Evolutionary conservation across 2,797 vertebrate genomes (phyloP).

Genomic region (Gymnodraco acuticeps): DNA sequence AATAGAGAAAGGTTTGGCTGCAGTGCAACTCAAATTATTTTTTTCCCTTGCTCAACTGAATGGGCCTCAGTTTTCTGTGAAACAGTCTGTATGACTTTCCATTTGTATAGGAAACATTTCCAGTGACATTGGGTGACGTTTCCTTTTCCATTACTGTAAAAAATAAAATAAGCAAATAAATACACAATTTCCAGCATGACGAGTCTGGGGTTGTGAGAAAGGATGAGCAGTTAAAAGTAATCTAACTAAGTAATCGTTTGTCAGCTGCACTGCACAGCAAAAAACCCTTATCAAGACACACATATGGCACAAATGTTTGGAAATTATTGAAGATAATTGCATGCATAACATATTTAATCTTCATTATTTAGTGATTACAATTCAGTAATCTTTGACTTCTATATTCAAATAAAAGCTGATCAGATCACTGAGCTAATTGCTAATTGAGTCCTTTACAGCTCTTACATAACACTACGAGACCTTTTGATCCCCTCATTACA

Average conservation of each 20-base stretch:
- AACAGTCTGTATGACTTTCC: conserved; percentile 15
- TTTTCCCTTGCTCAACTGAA: conserved; percentile 17
- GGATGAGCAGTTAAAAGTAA: conserved; percentile 31
- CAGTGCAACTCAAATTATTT: background rate
- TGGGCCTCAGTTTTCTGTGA: conserved; percentile 1
- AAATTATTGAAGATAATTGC: conserved; percentile 13
- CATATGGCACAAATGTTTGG: conserved; percentile 15
- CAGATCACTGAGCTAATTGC: conserved; percentile 16
- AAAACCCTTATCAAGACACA: conserved; percentile 26
- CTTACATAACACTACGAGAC: conserved; percentile 33
- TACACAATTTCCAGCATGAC: conserved; percentile 69
- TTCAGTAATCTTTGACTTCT: conserved; percentile 9
- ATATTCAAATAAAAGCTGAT: conserved; percentile 33
- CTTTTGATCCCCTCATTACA: conserved; percentile 38
- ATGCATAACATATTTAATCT: background rate
- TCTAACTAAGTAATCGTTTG: conserved; percentile 15
- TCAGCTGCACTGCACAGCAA: conserved; percentile 21
- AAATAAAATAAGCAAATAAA: conserved; percentile 78
- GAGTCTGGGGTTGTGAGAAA: conserved; percentile 75
- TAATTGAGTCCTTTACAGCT: conserved; percentile 6
- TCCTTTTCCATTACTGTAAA: conserved; percentile 73
- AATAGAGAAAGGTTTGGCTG: conserved; percentile 13
- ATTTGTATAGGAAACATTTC: conserved; percentile 49
- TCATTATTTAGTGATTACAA: too few relatives aligned
- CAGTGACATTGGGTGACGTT: conserved; percentile 48